Base-by-base conservation (phyloP, 2,113 vertebrate genomes). In the Pelusios castaneus region DNA sequence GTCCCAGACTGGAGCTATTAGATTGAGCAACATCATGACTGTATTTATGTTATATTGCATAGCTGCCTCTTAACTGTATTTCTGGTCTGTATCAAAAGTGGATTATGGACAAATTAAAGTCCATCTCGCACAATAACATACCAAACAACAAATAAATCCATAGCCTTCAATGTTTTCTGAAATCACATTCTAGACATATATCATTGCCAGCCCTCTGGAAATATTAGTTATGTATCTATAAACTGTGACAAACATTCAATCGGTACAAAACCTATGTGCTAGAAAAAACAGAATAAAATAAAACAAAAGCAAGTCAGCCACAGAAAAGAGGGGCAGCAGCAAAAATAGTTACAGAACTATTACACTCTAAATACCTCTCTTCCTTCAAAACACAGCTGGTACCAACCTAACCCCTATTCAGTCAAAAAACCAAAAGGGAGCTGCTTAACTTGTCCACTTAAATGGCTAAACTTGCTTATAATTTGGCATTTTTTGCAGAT, bases 71-170 rank as follows among this genome's bases (percentile, higher is more conserved):
- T 90, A 12, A 5, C 45, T 49, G n/a, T 3, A 78, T 58, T 91
- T 84, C 58, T 49, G 43, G 13, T 45, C 41, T 51, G 49, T 51
- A 13, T 75, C 82, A 87, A 52, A 45, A 80, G 19, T 17, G 63
- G 17, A 49, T n/a, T 58, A 63, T 70, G 82, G 41, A 45, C 25
- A 87, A 76, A 13, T 9, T 27, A 58, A 80, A 31, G 51, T 19
- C 0, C 0, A 2, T 83, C 43, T 89, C 8, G 43, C 27, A 10
- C 41, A 76, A 31, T 5, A 10, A 14, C 8, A 56, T 47, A 56
- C 60, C 82, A 96, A 95, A 95, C 70, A 93, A 41, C 89, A 95
- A 96, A 95, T 54, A 70, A 92, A 95, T 81, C 49, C 83, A 88
- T 79, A 88, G 89, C 82, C 76, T 85, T 29, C 27, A 81, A 90